Evolutionary conservation across 2,113 vertebrate genomes (phyloP).

Genomic region (Eubucco bourcierii): DNA sequence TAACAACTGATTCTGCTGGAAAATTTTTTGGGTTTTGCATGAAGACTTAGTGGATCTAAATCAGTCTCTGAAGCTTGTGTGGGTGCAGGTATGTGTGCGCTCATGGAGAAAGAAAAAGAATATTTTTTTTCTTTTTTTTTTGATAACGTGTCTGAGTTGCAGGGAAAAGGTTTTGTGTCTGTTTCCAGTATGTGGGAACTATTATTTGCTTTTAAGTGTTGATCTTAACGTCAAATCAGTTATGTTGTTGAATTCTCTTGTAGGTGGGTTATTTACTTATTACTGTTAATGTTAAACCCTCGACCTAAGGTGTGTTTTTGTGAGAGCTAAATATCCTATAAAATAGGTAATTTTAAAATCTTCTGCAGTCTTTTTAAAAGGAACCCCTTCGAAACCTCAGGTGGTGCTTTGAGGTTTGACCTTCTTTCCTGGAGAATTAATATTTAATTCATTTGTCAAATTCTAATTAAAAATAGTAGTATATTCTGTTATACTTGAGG

Average conservation of each 20-base stretch:
- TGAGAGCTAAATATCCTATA: not conserved
- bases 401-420: conserved; percentile 30
- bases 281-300: not conserved
- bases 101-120: not conserved
- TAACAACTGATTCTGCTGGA: not conserved
- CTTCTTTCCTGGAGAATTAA: conserved; percentile 55
- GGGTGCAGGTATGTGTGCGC: conserved; percentile 50
- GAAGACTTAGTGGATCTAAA: conserved; percentile 19
- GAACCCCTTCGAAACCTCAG: not conserved
- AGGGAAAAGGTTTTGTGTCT: not conserved
- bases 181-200: not conserved
- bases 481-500: conserved; percentile 35
- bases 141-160: conserved; percentile 20
- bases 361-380: conserved; percentile 4
- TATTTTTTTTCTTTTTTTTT: not conserved
- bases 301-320: not conserved
- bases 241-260: not conserved
- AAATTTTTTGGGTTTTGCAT: not conserved
- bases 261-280: not conserved
- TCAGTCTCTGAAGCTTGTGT: conserved; percentile 41
- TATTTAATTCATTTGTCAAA: conserved; percentile 65
- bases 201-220: not conserved
- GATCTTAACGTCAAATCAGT: not conserved
- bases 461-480: conserved; percentile 62
- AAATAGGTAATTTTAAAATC: not conserved